phyloP scores from a whole-genome alignment of 2,888 invertebrate species.

The Agrochola litura region DNA sequence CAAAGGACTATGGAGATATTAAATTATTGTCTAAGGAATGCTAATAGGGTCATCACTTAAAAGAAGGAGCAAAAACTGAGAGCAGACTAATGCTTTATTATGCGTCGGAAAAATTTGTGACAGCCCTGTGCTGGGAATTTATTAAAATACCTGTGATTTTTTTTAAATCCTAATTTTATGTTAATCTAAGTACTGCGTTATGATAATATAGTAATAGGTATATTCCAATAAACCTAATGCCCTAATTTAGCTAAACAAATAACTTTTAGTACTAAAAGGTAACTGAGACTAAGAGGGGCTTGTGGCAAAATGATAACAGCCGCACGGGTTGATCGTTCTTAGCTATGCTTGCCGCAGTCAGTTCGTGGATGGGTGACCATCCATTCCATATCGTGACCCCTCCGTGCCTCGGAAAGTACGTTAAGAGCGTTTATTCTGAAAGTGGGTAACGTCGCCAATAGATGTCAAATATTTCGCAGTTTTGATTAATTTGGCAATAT shows the following conservation, averaged over 20 bases:
- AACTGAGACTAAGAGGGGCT: neutral
- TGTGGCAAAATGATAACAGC: neutral
- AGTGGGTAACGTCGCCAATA: too few relatives aligned
- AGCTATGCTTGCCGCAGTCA: neutral
- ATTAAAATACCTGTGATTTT: constrained; percentile 33
- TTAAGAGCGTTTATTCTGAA: neutral
- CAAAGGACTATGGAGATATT: constrained; percentile 75
- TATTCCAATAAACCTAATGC: neutral
- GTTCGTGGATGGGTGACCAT: neutral
- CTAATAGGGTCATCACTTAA: constrained; percentile 85
- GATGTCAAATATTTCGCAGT: too few relatives aligned
- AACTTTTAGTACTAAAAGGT: neutral
- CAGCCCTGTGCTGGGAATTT: constrained; percentile 32
- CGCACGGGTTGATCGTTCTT: neutral
- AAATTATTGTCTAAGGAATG: constrained; percentile 84
- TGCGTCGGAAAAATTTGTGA: constrained; percentile 56
- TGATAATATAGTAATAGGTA: neutral
- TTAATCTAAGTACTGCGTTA: neutral
- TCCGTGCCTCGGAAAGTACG: too few relatives aligned
- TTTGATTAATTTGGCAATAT: too few relatives aligned
- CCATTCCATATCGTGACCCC: neutral
- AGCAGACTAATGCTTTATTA: constrained; percentile 74
- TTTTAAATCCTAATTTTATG: neutral
- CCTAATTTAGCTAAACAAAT: neutral
- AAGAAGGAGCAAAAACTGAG: constrained; percentile 76